Conservation (phyloP, 2,888 invertebrate genomes). For the Idaea straminata region DNA sequence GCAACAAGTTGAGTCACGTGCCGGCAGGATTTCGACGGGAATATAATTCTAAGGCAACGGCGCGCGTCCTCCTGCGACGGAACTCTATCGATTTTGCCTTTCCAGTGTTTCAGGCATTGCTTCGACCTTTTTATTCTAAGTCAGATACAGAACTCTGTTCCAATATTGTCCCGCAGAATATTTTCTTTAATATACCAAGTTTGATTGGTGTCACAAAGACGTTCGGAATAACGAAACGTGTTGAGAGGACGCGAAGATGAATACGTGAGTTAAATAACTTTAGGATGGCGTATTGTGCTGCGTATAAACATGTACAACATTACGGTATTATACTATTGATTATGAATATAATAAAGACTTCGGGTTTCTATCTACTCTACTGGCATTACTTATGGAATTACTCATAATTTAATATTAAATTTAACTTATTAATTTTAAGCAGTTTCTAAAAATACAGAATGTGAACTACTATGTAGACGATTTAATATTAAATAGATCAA, state of each 20-base stretch:
- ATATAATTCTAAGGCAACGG: constrained; percentile 67
- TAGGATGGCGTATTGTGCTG: constrained; percentile 39
- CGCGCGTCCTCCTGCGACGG: constrained; percentile 67
- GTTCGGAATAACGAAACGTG: constrained; percentile 32
- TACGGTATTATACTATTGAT: neutral
- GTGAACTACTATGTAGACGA: too few species aligned
- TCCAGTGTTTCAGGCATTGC: constrained; percentile 55
- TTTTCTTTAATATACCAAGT: constrained; percentile 29
- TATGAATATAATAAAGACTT: neutral
- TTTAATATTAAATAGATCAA: too few species aligned
- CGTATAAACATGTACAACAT: constrained; percentile 33
- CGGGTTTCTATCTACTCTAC: too few species aligned
- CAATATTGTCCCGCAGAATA: constrained; percentile 29
- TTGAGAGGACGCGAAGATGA: constrained; percentile 32
- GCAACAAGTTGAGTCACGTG: constrained; percentile 80
- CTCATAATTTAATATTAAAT: too few species aligned
- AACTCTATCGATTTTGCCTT: constrained; percentile 68
- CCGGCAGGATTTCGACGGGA: constrained; percentile 62
- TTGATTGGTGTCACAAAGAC: constrained; percentile 34
- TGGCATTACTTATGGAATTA: too few species aligned
- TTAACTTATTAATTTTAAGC: too few species aligned
- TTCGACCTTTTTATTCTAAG: constrained; percentile 52
- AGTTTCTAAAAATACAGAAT: too few species aligned
- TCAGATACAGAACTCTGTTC: constrained; percentile 39
- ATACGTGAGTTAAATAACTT: constrained; percentile 48